Evolutionary conservation across 2,113 vertebrate genomes (phyloP).

Genomic region (Notothenia coriiceps): DNA sequence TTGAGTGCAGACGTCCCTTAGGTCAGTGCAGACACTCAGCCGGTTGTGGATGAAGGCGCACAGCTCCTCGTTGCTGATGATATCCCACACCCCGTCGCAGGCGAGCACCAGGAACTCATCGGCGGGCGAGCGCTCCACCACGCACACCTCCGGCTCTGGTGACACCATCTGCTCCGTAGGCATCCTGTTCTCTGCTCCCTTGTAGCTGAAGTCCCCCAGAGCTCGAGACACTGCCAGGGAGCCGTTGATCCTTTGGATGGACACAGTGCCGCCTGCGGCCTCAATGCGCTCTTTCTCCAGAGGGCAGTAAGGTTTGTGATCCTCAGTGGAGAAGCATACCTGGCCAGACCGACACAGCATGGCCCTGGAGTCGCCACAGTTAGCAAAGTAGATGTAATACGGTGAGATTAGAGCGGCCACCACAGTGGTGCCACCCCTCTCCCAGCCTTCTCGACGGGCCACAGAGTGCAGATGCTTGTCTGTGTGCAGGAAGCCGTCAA

Average conservation of each 20-base stretch:
- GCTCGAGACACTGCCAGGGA: conserved; percentile 88
- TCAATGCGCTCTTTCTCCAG: conserved; percentile 87
- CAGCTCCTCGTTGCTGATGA: conserved; percentile 84
- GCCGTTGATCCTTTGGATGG: conserved; percentile 85
- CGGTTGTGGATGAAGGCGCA: conserved; percentile 85
- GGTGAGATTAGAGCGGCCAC: conserved; percentile 84
- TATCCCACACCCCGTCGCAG: conserved; percentile 89
- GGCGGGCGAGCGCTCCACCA: conserved; percentile 78
- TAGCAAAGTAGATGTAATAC: conserved; percentile 85
- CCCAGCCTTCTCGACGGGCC: conserved; percentile 83
- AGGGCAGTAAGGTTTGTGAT: conserved; percentile 86
- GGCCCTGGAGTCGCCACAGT: conserved; percentile 88
- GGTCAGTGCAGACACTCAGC: conserved; percentile 83
- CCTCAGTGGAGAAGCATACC: conserved; percentile 87
- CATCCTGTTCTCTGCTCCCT: conserved; percentile 83
- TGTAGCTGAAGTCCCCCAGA: conserved; percentile 88
- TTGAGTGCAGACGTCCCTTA: conserved; percentile 86
- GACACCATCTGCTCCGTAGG: conserved; percentile 87
- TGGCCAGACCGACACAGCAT: conserved; percentile 83
- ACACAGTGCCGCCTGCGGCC: conserved; percentile 84
- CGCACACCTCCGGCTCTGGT: conserved; percentile 87
- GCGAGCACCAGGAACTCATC: conserved; percentile 90
- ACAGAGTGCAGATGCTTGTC: conserved; percentile 83
- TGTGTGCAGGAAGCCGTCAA: conserved; percentile 82
- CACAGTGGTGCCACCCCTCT: conserved; percentile 85